phyloP scores from a whole-genome alignment of 2,797 vertebrate genomes.

The Leucoraja ocellata region DNA sequence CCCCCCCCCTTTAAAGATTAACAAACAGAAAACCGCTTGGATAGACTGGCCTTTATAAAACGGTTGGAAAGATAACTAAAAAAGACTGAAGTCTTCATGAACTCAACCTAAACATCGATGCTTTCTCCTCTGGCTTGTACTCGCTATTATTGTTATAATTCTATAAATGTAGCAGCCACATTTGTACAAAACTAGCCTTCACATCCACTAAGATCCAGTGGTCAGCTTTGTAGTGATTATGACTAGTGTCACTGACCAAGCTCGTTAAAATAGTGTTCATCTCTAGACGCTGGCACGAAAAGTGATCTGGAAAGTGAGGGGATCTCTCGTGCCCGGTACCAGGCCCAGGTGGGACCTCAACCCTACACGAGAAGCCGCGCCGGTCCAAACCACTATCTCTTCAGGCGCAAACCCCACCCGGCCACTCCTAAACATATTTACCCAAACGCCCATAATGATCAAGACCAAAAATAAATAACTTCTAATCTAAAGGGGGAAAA shows the following conservation, averaged over 20 bases:
- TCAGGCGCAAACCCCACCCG: neutral
- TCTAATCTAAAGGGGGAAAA: neutral
- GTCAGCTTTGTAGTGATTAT: no score
- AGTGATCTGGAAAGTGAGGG: neutral
- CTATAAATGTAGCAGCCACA: no score
- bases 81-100: no score
- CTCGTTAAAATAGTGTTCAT: slow-evolving; percentile 2
- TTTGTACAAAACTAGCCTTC: no score
- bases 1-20: neutral
- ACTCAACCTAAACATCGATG: no score
- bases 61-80: neutral
- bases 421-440: neutral
- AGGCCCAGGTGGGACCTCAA: neutral
- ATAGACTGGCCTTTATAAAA: neutral
- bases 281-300: neutral
- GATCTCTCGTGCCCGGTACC: neutral
- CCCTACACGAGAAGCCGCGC: neutral
- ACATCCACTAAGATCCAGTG: no score
- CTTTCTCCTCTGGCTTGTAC: no score
- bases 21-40: neutral
- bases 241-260: neutral
- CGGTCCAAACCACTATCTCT: neutral
- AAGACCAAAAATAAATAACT: slow-evolving; percentile 18
- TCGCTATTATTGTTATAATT: no score
- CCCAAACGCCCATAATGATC: neutral